Conservation (phyloP, 2,113 vertebrate species). For the Oreochromis niloticus region DNA sequence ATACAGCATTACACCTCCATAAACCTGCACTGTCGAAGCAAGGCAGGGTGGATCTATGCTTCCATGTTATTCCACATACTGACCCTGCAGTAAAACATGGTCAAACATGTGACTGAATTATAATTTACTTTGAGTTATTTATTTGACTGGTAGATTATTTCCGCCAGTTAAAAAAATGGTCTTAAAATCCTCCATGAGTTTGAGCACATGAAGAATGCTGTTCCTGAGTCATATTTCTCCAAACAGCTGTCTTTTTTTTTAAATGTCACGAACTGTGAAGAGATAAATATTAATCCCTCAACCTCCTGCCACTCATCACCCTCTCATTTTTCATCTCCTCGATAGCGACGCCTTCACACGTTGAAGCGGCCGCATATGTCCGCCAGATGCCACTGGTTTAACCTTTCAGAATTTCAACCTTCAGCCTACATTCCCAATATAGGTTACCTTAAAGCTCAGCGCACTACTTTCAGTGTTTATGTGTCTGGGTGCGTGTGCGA, state of each 20-base stretch:
- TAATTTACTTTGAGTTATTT: background rate
- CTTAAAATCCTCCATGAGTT: background rate
- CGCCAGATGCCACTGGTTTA: constrained; percentile 3
- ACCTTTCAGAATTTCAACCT: constrained; percentile 20
- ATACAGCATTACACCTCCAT: background rate
- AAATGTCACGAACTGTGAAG: background rate
- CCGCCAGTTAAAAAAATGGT: background rate
- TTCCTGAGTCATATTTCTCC: background rate
- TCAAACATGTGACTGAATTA: background rate
- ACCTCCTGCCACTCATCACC: background rate
- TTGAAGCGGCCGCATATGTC: background rate
- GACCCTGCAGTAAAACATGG: background rate
- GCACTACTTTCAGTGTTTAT: constrained; percentile 22
- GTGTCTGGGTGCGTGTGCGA: background rate
- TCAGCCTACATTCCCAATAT: constrained; percentile 11
- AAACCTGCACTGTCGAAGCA: background rate
- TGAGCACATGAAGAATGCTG: background rate
- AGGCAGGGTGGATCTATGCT: background rate
- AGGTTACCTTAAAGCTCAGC: constrained; percentile 27
- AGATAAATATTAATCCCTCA: background rate
- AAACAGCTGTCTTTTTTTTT: background rate
- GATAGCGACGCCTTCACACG: background rate
- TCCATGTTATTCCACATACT: background rate
- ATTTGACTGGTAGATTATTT: background rate
- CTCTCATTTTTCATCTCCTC: background rate